A percentile compares a stretch with the other conserved stretches of the same genome.
Evolutionary conservation across 1,140 invertebrate genomes (phyloP).

Genomic region (Coenobita brevimanus): DNA sequence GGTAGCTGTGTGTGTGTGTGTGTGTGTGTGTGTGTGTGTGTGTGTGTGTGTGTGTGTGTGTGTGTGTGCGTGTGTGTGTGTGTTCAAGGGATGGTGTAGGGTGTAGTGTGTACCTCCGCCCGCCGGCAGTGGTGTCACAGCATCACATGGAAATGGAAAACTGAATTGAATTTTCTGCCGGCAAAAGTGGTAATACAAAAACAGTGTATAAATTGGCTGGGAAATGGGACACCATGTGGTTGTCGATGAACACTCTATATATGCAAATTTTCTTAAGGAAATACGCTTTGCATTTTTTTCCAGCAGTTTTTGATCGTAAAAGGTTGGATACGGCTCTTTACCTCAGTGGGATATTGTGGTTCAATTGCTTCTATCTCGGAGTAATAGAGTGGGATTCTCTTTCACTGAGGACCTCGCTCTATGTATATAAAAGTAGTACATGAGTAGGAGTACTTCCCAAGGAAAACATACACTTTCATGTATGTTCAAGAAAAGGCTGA

Average conservation of each 20-base stretch:
- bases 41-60: background rate
- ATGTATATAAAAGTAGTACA: no score
- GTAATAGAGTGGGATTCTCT: no score
- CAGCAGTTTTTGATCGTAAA: background rate
- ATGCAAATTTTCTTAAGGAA: conserved; percentile 13
- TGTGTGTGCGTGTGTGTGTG: background rate
- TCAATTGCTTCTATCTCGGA: no score
- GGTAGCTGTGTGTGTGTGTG: no score
- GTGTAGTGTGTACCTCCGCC: background rate
- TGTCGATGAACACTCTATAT: background rate
- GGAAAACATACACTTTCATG: no score
- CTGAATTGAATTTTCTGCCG: conserved; percentile 13
- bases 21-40: background rate
- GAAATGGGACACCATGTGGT: background rate
- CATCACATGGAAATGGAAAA: conserved; percentile 13
- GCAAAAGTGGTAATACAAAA: background rate
- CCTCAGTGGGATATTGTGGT: no score
- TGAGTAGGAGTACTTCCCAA: no score
- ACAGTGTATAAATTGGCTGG: conserved; percentile 17
- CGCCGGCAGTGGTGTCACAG: background rate
- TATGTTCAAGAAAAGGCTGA: no score
- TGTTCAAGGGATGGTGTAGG: background rate
- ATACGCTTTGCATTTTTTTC: conserved; percentile 9
- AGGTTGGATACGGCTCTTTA: no score
- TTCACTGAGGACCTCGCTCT: no score